A percentile compares a stretch with the other conserved stretches of the same genome.
These are phyloP conservation scores for Palloptera scutellata DNA, from an alignment of 2,888 invertebrate species.

Conservation along the genomic window DNA sequence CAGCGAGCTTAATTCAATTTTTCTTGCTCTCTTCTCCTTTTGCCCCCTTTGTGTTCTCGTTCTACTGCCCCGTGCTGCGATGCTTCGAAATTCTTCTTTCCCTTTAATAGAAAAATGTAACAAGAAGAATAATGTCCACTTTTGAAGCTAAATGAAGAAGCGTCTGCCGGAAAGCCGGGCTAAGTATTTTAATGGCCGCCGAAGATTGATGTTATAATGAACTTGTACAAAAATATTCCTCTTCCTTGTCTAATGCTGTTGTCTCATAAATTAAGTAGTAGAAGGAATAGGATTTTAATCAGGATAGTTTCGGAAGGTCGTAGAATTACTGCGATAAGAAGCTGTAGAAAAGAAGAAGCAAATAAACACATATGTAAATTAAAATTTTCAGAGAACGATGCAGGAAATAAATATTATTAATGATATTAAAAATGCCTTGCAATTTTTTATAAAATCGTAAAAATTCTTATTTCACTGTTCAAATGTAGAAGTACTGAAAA, in stretches of 20 bases:
- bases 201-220: constrained; percentile 37
- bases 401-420: constrained; percentile 37
- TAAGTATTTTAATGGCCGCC: constrained; percentile 13
- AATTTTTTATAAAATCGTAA: constrained; percentile 29
- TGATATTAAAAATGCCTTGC: constrained; percentile 38
- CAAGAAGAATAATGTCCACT: constrained; percentile 15
- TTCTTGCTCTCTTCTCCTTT: constrained; percentile 4
- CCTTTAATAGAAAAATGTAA: no score
- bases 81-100: no score
- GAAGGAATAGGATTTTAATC: constrained; percentile 1
- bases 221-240: constrained; percentile 16
- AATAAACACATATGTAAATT: no score
- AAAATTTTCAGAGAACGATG: constrained; percentile 21
- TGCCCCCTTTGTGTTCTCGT: background rate
- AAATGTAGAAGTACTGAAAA: no score
- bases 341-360: no score
- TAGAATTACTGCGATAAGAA: no score
- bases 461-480: no score
- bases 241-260: background rate
- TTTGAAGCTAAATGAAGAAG: background rate
- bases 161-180: background rate
- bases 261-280: background rate
- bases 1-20: constrained; percentile 36
- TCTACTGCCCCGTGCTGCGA: background rate
- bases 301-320: no score